phyloP scores from a whole-genome alignment of 2,888 invertebrate genomes.

The Drosophila engyochracea region DNA sequence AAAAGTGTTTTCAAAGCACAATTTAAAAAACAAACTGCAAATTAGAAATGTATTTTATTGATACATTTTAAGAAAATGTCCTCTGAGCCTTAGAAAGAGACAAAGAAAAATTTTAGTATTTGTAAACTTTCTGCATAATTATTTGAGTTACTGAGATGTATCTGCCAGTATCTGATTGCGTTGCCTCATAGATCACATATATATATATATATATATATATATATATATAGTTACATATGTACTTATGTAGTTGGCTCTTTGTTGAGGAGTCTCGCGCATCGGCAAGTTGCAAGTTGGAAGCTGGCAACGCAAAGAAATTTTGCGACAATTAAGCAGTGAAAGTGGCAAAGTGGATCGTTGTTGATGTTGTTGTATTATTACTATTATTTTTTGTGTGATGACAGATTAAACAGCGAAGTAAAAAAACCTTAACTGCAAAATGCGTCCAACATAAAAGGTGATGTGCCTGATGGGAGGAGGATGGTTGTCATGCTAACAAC shows the following conservation, averaged over 20 bases:
- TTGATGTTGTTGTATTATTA: constrained; percentile 39
- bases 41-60: no score
- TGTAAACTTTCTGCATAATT: neutral
- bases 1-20: no score
- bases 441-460: constrained; percentile 9
- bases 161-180: neutral
- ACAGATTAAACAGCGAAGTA: constrained; percentile 24
- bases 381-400: constrained; percentile 14
- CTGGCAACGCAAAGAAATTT: constrained; percentile 62
- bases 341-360: constrained; percentile 61
- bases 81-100: no score
- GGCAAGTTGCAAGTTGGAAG: constrained; percentile 25
- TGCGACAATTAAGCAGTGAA: constrained; percentile 75
- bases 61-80: no score
- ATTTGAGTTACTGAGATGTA: neutral
- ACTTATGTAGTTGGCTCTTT: constrained; percentile 10
- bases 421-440: constrained; percentile 17
- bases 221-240: neutral
- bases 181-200: neutral
- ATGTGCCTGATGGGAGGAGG: neutral
- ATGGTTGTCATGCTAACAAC: neutral
- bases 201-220: neutral
- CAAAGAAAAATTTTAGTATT: neutral
- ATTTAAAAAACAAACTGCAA: no score
- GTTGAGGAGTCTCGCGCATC: constrained; percentile 14